phyloP scores from a whole-genome alignment of 1,140 invertebrate species.

The Drosophila novamexicana region DNA sequence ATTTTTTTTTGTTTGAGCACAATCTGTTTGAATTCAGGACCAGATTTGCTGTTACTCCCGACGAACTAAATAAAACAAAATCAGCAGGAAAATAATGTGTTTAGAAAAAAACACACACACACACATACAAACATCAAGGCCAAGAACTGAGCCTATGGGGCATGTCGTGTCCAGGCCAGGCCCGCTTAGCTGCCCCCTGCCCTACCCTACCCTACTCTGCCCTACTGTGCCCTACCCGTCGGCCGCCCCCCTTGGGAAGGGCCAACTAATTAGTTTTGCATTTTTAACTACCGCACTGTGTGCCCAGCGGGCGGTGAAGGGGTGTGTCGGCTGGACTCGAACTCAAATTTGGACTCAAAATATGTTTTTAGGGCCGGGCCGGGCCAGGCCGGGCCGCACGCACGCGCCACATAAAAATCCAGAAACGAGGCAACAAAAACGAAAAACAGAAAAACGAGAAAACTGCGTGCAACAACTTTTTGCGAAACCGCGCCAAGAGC shows the following conservation, averaged over 20 bases:
- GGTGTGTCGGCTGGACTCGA: not conserved
- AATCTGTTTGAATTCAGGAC: not conserved
- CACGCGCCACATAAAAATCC: slow-evolving; percentile 42
- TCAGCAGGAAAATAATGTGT: not conserved
- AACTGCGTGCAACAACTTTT: slow-evolving; percentile 52
- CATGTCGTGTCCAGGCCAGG: slow-evolving; percentile 23
- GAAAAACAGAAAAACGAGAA: slow-evolving; percentile 10
- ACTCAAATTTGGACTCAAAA: not conserved
- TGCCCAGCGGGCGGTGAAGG: slow-evolving; percentile 19
- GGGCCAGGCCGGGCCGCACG: slow-evolving; percentile 22
- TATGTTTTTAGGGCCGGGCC: too few relatives aligned
- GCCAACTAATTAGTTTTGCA: slow-evolving; percentile 68
- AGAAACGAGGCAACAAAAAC: not conserved
- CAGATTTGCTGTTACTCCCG: not conserved
- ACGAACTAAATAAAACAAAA: too few relatives aligned
- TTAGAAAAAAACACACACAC: not conserved
- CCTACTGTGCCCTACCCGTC: too few relatives aligned
- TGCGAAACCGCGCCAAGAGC: slow-evolving; percentile 48
- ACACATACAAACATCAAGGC: slow-evolving; percentile 17
- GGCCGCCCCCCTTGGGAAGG: not conserved
- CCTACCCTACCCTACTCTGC: too few relatives aligned
- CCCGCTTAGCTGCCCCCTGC: not conserved
- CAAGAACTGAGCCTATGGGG: slow-evolving; percentile 15
- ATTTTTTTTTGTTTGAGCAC: not conserved
- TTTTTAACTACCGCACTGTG: slow-evolving; percentile 59